Evolutionary conservation across 2,888 invertebrate genomes (phyloP).

Genomic region (Chydorus sphaericus): DNA sequence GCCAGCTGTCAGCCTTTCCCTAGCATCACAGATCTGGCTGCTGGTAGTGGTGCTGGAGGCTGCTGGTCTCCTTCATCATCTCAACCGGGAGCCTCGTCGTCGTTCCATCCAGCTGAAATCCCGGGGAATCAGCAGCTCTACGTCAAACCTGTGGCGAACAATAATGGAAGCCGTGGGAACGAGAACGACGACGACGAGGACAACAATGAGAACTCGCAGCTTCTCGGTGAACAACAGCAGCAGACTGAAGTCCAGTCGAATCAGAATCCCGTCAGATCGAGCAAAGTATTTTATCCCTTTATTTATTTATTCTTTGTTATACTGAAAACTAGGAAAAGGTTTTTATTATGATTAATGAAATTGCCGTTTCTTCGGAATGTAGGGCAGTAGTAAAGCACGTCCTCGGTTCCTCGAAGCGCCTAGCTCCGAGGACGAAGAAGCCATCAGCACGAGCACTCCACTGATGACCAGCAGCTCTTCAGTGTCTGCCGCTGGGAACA

Average conservation of each 20-base stretch:
- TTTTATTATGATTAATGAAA: too few relatives aligned
- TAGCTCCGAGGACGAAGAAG: constrained; percentile 3
- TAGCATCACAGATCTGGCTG: constrained; percentile 47
- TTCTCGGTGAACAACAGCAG: neutral
- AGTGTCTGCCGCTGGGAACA: constrained; percentile 17
- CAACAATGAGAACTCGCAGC: neutral
- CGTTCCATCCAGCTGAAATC: too few relatives aligned
- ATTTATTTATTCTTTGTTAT: too few relatives aligned
- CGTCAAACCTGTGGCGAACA: constrained; percentile 16
- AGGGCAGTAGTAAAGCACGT: constrained; percentile 9
- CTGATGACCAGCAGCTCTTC: too few relatives aligned
- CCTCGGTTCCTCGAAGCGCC: constrained; percentile 10
- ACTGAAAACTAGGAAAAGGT: too few relatives aligned
- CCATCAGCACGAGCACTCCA: too few relatives aligned
- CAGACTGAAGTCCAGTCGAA: constrained; percentile 10
- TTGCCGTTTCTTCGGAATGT: too few relatives aligned
- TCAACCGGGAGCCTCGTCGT: too few relatives aligned
- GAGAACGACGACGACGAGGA: constrained; percentile 14
- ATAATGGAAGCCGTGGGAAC: too few relatives aligned
- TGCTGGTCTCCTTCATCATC: constrained; percentile 20
- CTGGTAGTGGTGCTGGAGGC: too few relatives aligned
- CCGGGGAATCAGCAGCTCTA: too few relatives aligned
- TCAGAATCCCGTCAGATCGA: neutral
- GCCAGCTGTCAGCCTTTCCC: constrained; percentile 94
- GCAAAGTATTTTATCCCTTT: too few relatives aligned